Evolutionary conservation across 2,113 vertebrate species (phyloP), one percentile per base, ranked within the genome.

Genomic region (Symphodus melops): DNA sequence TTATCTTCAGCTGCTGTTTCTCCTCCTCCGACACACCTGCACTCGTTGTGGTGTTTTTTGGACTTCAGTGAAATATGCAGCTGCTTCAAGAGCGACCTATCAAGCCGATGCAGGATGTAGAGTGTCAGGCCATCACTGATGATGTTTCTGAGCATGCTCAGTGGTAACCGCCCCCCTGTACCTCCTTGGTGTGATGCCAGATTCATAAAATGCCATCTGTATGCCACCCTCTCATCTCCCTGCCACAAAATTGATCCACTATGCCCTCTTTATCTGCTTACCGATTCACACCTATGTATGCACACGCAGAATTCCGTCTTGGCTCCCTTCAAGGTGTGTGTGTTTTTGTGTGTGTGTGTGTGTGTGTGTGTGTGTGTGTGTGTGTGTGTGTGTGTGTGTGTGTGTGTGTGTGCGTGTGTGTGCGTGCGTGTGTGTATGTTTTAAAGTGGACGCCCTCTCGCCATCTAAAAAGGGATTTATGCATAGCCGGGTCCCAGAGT

Each of bases 391-490:
- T 61, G 59, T 59, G 44, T 28, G 19, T 5, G 52, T 21, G 21
- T 46, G 28, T 17, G 33, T 20, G 42, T 39, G 68, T 39, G 70
- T n/a, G n/a, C n/a, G n/a, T 95, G 36, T 49, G 41, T n/a, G 28
- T 39, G 54, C 7, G 65, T 64, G 69, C 68, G 67, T 51, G 51
- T 19, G 74, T 55, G 61, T 13, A 8, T 71, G 85, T 96, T 96
- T 95, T 95, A 95, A 97, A 97, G 96, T 96, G 95, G 94, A 95
- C 94, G 94, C 94, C 96, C 95, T 93, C 89, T 89, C 77, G 57
- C 88, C 88, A 83, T 96, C 96, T 96, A 96, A 96, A 96, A 96
- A 97, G 94, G 96, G 96, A 97, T 98, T 97, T 98, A 95, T 98
- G 96, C 97, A 97, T 95, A 97, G 82, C 80, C 46, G 95, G 95